Conservation (phyloP, 2,113 vertebrate genomes). For the Camelus dromedarius region DNA sequence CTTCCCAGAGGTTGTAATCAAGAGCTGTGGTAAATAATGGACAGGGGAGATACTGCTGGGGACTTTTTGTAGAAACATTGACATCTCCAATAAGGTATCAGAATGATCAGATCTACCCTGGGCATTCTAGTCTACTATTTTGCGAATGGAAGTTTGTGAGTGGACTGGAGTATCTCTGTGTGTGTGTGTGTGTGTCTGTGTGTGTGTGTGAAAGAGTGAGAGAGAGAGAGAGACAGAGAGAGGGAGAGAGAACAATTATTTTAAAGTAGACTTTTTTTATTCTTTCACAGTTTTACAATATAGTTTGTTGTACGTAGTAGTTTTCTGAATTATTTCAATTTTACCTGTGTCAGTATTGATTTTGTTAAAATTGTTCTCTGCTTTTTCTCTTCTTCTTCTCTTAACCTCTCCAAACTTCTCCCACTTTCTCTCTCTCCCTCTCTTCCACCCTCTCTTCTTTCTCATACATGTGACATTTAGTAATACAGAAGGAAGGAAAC, state of each 20-base stretch:
- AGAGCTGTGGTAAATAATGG: background rate
- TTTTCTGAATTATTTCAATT: background rate
- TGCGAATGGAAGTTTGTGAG: background rate
- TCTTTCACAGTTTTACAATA: background rate
- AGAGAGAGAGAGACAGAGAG: fast-evolving
- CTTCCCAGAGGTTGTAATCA: background rate
- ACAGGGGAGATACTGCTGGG: too few relatives aligned
- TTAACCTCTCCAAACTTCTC: background rate
- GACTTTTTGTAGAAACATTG: background rate
- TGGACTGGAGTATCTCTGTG: background rate
- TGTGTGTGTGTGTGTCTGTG: background rate
- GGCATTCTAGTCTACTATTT: background rate
- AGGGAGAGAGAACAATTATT: background rate
- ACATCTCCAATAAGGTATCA: fast-evolving
- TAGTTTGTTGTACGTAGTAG: background rate
- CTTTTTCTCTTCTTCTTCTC: background rate
- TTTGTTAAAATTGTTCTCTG: background rate
- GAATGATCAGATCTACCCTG: background rate
- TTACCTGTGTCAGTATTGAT: background rate
- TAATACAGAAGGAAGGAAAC: background rate
- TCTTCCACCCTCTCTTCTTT: background rate
- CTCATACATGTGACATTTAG: background rate
- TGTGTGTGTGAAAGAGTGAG: background rate
- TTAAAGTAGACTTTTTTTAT: background rate
- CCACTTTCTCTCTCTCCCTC: background rate